Conservation (phyloP, 2,797 vertebrate genomes). For the Anas bernieri region DNA sequence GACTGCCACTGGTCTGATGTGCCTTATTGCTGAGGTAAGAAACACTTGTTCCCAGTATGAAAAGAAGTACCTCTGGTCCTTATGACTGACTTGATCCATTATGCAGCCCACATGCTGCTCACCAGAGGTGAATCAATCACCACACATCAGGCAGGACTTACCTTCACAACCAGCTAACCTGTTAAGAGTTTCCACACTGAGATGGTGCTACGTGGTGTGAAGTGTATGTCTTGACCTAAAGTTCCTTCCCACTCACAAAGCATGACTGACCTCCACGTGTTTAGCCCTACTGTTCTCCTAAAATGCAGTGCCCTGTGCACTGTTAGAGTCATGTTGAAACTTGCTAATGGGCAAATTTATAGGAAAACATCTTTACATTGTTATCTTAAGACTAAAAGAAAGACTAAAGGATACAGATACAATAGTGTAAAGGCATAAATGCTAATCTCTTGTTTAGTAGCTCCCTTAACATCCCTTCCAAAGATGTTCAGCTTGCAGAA, state of each 20-base stretch:
- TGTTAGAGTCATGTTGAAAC: background rate
- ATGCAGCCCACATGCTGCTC: background rate
- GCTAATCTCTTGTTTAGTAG: background rate
- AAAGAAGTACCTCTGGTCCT: background rate
- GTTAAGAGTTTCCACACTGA: background rate
- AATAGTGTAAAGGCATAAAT: background rate
- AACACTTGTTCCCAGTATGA: background rate
- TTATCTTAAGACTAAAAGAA: background rate
- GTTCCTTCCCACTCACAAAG: background rate
- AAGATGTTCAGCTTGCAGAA: background rate
- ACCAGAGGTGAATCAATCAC: background rate
- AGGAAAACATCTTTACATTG: background rate
- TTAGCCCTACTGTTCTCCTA: background rate
- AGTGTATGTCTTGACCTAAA: background rate
- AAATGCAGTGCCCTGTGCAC: background rate
- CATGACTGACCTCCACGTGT: fast-evolving
- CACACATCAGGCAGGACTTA: background rate
- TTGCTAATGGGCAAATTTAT: background rate
- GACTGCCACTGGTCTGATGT: background rate
- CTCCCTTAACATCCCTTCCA: background rate
- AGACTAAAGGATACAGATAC: background rate
- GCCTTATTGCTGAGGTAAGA: background rate
- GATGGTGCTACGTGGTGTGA: background rate
- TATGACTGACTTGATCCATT: background rate
- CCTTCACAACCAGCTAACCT: background rate